Evolutionary conservation across 2,888 invertebrate species (phyloP).

Genomic region (Acleris laterana): DNA sequence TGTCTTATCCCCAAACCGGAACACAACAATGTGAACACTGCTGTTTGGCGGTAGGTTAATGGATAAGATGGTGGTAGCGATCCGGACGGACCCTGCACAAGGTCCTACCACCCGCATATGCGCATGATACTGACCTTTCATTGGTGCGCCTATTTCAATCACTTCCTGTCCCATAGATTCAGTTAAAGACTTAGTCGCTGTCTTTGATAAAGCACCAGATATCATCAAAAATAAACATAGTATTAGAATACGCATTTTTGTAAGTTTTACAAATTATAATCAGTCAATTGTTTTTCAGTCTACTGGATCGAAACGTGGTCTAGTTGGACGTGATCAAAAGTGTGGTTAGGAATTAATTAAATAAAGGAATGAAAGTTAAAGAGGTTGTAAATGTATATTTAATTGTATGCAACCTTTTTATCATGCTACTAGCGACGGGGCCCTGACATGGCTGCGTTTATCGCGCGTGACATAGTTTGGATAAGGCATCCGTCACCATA

Average conservation of each 20-base stretch:
- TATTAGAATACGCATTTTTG: constrained; percentile 49
- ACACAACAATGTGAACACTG: too few relatives aligned
- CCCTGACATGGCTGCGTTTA: too few relatives aligned
- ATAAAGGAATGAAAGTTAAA: not conserved
- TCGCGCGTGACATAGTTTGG: too few relatives aligned
- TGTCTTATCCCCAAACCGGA: too few relatives aligned
- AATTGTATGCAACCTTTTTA: too few relatives aligned
- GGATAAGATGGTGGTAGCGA: too few relatives aligned
- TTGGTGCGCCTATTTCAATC: constrained; percentile 63
- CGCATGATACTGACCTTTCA: constrained; percentile 61
- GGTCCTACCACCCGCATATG: too few relatives aligned
- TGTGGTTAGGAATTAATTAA: not conserved
- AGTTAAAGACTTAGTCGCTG: constrained; percentile 54
- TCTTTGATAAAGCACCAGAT: constrained; percentile 47
- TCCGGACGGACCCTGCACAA: too few relatives aligned
- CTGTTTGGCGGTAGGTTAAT: too few relatives aligned
- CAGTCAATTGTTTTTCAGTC: constrained; percentile 42
- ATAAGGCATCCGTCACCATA: too few relatives aligned
- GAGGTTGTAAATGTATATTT: too few relatives aligned
- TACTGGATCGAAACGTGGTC: constrained; percentile 43
- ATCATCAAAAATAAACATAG: constrained; percentile 42
- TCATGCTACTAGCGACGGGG: too few relatives aligned
- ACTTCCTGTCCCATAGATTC: constrained; percentile 69
- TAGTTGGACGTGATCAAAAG: constrained; percentile 12
- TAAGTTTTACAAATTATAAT: not conserved